A percentile compares a stretch with the other conserved stretches of the same genome.
Evolutionary conservation across 2,797 vertebrate species (phyloP).

Genomic region (Anguilla megastoma): DNA sequence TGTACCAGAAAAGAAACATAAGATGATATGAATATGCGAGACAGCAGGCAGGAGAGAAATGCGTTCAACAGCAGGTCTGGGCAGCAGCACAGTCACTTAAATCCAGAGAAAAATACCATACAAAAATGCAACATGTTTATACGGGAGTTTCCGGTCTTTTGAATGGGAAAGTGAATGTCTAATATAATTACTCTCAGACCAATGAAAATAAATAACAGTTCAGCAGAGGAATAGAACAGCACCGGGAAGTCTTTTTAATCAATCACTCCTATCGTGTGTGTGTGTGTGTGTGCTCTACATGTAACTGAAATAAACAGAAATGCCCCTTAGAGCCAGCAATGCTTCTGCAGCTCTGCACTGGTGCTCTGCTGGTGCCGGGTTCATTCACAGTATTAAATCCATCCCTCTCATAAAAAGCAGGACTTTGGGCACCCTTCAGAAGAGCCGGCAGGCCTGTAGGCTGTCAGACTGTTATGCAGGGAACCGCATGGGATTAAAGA

Average conservation of each 20-base stretch:
- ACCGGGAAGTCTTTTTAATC: background rate
- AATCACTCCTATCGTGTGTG: background rate
- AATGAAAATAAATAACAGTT: slow-evolving; percentile 2
- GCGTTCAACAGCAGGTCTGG: background rate
- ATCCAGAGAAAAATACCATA: slow-evolving; percentile 16
- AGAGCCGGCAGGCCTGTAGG: background rate
- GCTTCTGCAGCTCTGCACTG: background rate
- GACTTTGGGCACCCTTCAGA: background rate
- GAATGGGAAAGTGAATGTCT: background rate
- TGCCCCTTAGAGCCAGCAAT: background rate
- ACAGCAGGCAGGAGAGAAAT: background rate
- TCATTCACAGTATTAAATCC: background rate
- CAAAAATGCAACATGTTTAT: slow-evolving; percentile 8
- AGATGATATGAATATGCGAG: background rate
- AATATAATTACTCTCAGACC: slow-evolving; percentile 7
- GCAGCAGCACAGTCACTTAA: slow-evolving; percentile 23
- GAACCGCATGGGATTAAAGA: background rate
- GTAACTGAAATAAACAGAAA: background rate
- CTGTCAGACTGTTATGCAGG: background rate
- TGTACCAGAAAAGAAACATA: slow-evolving; percentile 35
- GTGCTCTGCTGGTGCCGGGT: background rate
- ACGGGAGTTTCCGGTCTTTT: background rate
- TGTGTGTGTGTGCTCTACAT: background rate
- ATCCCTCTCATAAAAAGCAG: background rate
- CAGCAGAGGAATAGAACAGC: background rate